Evolutionary conservation across 2,113 vertebrate species (phyloP).

Genomic region (Siniperca chuatsi): DNA sequence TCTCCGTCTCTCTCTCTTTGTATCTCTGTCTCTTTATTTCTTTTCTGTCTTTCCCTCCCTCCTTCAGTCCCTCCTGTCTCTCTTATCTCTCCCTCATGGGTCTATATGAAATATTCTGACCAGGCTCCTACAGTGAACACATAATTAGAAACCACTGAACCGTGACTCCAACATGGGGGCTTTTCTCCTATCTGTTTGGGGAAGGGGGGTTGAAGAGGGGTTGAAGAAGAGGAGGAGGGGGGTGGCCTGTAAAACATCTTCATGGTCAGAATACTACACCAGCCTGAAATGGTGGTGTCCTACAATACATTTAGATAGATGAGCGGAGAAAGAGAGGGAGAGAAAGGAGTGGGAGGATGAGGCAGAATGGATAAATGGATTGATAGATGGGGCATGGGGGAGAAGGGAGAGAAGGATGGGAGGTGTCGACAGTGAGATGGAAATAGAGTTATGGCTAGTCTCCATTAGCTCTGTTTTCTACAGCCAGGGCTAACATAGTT

Average conservation of each 20-base stretch:
- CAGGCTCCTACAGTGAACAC: constrained; percentile 62
- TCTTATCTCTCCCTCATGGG: constrained; percentile 64
- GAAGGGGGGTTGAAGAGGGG: constrained; percentile 26
- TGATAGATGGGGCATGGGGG: constrained; percentile 57
- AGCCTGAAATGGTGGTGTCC: constrained; percentile 49
- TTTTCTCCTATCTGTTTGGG: constrained; percentile 72
- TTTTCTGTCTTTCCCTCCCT: constrained; percentile 23
- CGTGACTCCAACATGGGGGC: constrained; percentile 67
- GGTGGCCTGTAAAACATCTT: constrained; percentile 72
- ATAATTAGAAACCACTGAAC: constrained; percentile 78
- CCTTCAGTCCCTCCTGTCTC: constrained; percentile 36
- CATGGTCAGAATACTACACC: constrained; percentile 59
- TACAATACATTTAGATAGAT: constrained; percentile 64
- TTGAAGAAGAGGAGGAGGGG: neutral
- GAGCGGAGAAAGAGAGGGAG: constrained; percentile 29
- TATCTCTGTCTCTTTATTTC: constrained; percentile 13
- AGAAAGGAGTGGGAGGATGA: constrained; percentile 20
- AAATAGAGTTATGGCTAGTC: constrained; percentile 57
- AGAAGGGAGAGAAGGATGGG: constrained; percentile 23
- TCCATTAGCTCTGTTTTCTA: constrained; percentile 57
- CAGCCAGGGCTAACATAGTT: neutral
- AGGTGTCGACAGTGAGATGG: constrained; percentile 52
- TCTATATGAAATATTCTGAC: constrained; percentile 76
- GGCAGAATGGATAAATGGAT: constrained; percentile 65
- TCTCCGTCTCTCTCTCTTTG: neutral